phyloP scores from a whole-genome alignment of 92 coral and sea anemone species.

The Porites divaricata region DNA sequence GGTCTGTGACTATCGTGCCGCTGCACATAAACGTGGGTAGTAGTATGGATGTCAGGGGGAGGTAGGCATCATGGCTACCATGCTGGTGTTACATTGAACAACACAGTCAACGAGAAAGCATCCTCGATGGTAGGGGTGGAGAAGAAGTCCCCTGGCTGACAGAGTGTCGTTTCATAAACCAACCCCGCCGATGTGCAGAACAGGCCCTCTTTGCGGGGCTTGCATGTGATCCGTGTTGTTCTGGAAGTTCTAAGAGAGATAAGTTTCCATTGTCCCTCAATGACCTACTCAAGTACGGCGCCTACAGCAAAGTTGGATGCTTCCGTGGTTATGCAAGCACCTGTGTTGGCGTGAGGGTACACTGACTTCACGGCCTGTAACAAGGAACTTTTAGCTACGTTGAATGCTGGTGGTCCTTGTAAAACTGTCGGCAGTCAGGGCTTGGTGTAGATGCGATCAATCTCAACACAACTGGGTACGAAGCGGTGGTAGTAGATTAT shows the following conservation, averaged over 20 bases:
- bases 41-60: too few relatives aligned
- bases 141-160: slow-evolving; percentile 56
- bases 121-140: slow-evolving; percentile 9
- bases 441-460: not conserved
- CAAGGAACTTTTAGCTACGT: not conserved
- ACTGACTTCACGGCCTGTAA: too few relatives aligned
- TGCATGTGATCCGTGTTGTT: too few relatives aligned
- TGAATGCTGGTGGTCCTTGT: slow-evolving; percentile 21
- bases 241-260: too few relatives aligned
- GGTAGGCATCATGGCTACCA: not conserved
- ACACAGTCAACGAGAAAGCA: not conserved
- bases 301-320: slow-evolving; percentile 45
- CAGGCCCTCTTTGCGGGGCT: slow-evolving; percentile 34
- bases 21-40: too few relatives aligned
- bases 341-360: not conserved
- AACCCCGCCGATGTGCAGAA: slow-evolving; percentile 46
- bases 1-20: too few relatives aligned
- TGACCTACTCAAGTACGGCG: slow-evolving; percentile 28
- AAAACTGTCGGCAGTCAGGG: slow-evolving; percentile 7
- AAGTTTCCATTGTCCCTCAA: slow-evolving; percentile 12
- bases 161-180: slow-evolving; percentile 44
- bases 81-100: not conserved
- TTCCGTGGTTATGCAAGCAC: slow-evolving; percentile 41
- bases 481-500: slow-evolving; percentile 57
- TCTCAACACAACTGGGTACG: slow-evolving; percentile 35